Evolutionary conservation across 2,797 vertebrate genomes (phyloP).

Genomic region (Ambastaia sidthimunki): DNA sequence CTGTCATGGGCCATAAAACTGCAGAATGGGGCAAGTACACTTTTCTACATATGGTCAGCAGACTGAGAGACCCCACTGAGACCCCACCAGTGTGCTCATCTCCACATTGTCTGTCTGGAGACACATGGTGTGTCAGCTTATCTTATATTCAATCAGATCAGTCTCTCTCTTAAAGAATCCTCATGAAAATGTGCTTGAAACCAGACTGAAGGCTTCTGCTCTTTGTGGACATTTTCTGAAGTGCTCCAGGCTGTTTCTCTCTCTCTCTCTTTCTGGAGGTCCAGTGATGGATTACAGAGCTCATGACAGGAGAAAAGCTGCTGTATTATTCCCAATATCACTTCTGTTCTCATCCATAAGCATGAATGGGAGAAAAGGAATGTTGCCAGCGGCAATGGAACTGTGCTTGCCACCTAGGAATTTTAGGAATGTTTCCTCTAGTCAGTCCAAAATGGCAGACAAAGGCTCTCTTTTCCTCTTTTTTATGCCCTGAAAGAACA

Average conservation of each 20-base stretch:
- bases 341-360: constrained; percentile 74
- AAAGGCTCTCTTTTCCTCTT: constrained; percentile 72
- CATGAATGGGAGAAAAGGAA: constrained; percentile 71
- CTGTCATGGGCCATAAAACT: neutral
- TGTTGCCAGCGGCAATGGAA: constrained; percentile 71
- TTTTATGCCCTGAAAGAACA: constrained; percentile 45
- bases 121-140: neutral
- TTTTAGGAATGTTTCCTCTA: constrained; percentile 74
- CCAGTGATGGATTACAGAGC: neutral
- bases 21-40: neutral
- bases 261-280: constrained; percentile 4
- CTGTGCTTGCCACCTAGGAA: constrained; percentile 70
- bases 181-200: too few species aligned
- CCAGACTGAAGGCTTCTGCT: too few species aligned
- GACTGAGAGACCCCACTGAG: too few species aligned
- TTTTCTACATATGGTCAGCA: neutral
- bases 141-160: neutral
- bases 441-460: constrained; percentile 68
- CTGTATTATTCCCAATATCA: constrained; percentile 22
- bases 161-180: too few species aligned
- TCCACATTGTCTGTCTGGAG: neutral
- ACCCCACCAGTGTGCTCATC: too few species aligned
- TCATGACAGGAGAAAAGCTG: neutral
- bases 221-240: neutral
- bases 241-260: neutral